These are phyloP conservation scores for Hypotaenidia okinawae DNA, from an alignment of 2,797 vertebrate species.

Conservation along the genomic window DNA sequence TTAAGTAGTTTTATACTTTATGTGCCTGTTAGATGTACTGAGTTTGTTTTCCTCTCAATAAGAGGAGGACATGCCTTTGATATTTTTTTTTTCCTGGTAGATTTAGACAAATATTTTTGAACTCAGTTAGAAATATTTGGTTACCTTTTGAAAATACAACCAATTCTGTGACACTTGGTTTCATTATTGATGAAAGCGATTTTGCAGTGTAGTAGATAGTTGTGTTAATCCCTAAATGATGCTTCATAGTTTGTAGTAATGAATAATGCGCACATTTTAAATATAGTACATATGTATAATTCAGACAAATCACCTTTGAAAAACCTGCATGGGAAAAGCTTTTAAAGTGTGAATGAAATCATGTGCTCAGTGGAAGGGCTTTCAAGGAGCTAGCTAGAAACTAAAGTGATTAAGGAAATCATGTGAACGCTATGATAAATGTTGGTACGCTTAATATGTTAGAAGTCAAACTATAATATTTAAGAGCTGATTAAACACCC, in stretches of 20 bases:
- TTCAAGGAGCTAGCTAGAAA: slow-evolving; percentile 22
- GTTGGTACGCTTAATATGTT: background rate
- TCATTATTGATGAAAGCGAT: background rate
- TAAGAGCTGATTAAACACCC: background rate
- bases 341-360: slow-evolving; percentile 50
- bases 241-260: slow-evolving; percentile 27
- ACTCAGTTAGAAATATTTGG: background rate
- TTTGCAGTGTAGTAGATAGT: background rate
- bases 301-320: slow-evolving; percentile 49
- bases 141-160: background rate
- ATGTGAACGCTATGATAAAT: background rate
- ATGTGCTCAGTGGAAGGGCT: slow-evolving; percentile 15
- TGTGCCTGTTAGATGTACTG: background rate
- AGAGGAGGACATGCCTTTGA: background rate
- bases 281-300: slow-evolving; percentile 15
- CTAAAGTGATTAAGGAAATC: slow-evolving; percentile 27
- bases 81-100: background rate
- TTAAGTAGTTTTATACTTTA: background rate
- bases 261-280: slow-evolving; percentile 51
- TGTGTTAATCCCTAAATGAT: slow-evolving; percentile 33
- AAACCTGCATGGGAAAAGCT: slow-evolving; percentile 24
- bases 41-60: slow-evolving; percentile 18
- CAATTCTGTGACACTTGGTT: slow-evolving; percentile 16
- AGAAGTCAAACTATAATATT: background rate
- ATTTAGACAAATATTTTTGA: slow-evolving; percentile 12